Evolutionary conservation across 2,888 invertebrate genomes (phyloP).

Genomic region (Melinaea menophilus): DNA sequence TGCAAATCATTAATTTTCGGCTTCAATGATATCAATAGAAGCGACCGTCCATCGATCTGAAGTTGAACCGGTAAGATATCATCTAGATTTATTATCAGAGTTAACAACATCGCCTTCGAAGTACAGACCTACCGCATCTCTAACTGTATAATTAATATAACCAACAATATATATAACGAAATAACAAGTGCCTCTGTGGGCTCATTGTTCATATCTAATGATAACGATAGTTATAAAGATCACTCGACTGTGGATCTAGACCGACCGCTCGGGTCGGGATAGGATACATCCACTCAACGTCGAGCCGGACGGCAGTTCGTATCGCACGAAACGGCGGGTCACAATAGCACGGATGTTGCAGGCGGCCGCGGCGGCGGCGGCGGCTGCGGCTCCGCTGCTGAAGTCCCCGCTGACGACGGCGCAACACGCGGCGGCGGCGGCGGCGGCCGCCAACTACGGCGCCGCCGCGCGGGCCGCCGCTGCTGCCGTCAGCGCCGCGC

Average conservation of each 20-base stretch:
- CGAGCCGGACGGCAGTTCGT: conserved; percentile 2
- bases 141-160: conserved; percentile 5
- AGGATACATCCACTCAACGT: not conserved
- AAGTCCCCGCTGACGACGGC: conserved; percentile 90
- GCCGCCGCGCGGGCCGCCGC: conserved; percentile 90
- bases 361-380: conserved; percentile 82
- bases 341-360: conserved; percentile 43
- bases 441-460: conserved; percentile 91
- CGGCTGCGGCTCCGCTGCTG: conserved; percentile 87
- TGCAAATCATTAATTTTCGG: conserved; percentile 32
- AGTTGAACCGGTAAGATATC: conserved; percentile 33
- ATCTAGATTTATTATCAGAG: conserved; percentile 15
- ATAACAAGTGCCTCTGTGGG: conserved; percentile 49
- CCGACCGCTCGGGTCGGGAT: not conserved
- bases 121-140: not conserved
- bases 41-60: conserved; percentile 24
- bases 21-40: conserved; percentile 18
- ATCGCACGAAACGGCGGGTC: conserved; percentile 30
- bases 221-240: conserved; percentile 4
- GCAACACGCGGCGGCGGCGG: conserved; percentile 92
- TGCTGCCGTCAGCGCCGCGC: conserved; percentile 82
- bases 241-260: not conserved
- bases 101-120: conserved; percentile 3
- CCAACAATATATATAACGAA: conserved; percentile 3
- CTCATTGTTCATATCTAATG: conserved; percentile 51